Evolutionary conservation across 2,113 vertebrate species (phyloP).

Genomic region (Pseudorhombus dupliciocellatus): DNA sequence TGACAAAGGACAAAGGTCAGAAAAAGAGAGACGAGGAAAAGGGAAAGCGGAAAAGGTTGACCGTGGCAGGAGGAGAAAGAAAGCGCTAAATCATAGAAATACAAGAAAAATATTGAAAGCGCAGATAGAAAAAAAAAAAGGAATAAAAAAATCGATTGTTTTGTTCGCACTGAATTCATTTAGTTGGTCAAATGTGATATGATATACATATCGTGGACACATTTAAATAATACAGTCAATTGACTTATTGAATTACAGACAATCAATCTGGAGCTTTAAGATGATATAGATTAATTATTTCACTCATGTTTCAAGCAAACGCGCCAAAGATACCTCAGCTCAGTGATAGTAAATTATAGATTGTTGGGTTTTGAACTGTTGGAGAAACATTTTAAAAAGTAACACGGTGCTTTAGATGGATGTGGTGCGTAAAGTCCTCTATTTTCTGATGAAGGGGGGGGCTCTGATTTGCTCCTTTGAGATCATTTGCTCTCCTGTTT

Average conservation of each 20-base stretch:
- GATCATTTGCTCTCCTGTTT: not conserved
- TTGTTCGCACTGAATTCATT: not conserved
- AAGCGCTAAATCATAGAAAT: not conserved
- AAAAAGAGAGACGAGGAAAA: constrained; percentile 26
- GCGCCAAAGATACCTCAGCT: not conserved
- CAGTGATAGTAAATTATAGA: not conserved
- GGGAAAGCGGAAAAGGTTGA: constrained; percentile 24
- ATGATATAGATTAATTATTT: too few relatives aligned
- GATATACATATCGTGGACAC: not conserved
- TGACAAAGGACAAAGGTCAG: constrained; percentile 47
- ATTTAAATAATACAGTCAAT: not conserved
- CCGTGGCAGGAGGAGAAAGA: constrained; percentile 1
- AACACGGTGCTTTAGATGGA: not conserved
- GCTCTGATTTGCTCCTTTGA: constrained; percentile 2
- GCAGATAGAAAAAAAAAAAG: not conserved
- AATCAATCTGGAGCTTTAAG: not conserved
- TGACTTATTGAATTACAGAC: not conserved
- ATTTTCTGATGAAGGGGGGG: not conserved
- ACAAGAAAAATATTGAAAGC: constrained; percentile 4
- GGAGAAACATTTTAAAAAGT: not conserved
- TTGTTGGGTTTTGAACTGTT: not conserved
- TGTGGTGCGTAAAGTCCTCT: not conserved
- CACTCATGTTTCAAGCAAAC: not conserved
- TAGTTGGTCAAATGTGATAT: not conserved
- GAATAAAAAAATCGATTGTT: not conserved